Conservation (phyloP, 2,797 vertebrate species). For the Liparis tanakae region DNA sequence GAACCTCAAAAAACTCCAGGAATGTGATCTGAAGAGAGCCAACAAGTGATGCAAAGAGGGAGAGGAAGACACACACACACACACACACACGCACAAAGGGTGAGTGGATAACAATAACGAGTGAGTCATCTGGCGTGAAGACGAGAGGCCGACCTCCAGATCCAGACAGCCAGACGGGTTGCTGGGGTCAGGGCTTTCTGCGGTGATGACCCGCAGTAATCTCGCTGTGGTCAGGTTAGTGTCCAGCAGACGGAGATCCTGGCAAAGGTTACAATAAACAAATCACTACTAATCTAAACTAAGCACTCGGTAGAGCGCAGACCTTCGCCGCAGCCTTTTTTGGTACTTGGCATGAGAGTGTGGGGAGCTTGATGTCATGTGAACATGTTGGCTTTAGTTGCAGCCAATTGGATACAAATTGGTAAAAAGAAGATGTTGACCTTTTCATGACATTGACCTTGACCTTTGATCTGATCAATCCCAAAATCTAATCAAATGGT, state of each 20-base stretch:
- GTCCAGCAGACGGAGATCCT: constrained; percentile 89
- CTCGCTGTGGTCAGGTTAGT: constrained; percentile 81
- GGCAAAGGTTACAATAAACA: neutral
- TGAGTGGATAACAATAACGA: neutral
- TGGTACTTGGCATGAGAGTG: too few relatives aligned
- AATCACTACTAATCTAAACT: neutral
- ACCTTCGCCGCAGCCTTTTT: too few relatives aligned
- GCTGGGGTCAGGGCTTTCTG: constrained; percentile 71
- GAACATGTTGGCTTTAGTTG: too few relatives aligned
- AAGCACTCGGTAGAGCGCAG: too few relatives aligned
- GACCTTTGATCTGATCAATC: too few relatives aligned
- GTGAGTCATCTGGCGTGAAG: neutral
- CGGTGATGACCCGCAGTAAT: constrained; percentile 83
- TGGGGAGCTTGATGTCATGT: too few relatives aligned
- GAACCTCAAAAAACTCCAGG: constrained; percentile 93
- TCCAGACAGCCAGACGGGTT: constrained; percentile 75
- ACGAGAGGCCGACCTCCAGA: constrained; percentile 80
- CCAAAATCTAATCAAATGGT: too few relatives aligned
- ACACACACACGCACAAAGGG: neutral
- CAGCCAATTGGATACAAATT: too few relatives aligned
- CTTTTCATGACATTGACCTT: too few relatives aligned
- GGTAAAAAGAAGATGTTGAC: too few relatives aligned
- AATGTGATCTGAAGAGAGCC: constrained; percentile 86
- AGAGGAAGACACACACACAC: neutral
- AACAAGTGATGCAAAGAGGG: accelerated